Percentiles rank a stretch among this genome's conserved stretches.
These are phyloP conservation scores for Drosophila kanapiae DNA, from an alignment of 1,140 invertebrate species.

Conservation along the genomic window DNA sequence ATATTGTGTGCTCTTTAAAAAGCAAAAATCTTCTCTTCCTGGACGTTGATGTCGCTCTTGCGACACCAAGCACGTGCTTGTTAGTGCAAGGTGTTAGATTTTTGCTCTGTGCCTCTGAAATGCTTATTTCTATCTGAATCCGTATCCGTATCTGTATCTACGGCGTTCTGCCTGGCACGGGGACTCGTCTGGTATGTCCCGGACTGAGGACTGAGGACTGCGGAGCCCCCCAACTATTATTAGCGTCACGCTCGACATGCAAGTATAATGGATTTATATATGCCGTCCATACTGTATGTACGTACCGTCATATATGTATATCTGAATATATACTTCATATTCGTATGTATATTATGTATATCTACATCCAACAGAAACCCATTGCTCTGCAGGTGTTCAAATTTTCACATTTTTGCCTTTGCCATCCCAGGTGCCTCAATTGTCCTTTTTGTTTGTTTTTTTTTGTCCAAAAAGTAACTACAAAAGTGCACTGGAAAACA, in stretches of 20 bases:
- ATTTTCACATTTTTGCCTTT: conserved; percentile 52
- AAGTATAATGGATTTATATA: conserved; percentile 43
- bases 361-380: conserved; percentile 6
- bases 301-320: conserved; percentile 5
- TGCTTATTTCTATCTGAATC: background rate
- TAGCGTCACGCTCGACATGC: conserved; percentile 77
- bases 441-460: conserved; percentile 14
- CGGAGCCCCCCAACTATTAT: conserved; percentile 61
- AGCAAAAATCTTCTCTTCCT: too few relatives aligned
- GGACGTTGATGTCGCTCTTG: too few relatives aligned
- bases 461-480: background rate
- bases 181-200: conserved; percentile 19
- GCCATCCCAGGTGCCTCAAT: conserved; percentile 1
- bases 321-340: background rate
- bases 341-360: background rate
- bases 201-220: conserved; percentile 14
- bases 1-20: too few relatives aligned
- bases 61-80: too few relatives aligned
- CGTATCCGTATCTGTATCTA: conserved; percentile 16
- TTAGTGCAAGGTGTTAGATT: too few relatives aligned
- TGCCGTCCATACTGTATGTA: conserved; percentile 15
- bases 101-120: background rate
- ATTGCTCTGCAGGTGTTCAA: conserved; percentile 52
- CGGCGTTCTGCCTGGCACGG: conserved; percentile 38
- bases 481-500: conserved; percentile 12